Base-by-base conservation (phyloP, 64 coral and sea anemone genomes). In the Acropora tenuis region DNA sequence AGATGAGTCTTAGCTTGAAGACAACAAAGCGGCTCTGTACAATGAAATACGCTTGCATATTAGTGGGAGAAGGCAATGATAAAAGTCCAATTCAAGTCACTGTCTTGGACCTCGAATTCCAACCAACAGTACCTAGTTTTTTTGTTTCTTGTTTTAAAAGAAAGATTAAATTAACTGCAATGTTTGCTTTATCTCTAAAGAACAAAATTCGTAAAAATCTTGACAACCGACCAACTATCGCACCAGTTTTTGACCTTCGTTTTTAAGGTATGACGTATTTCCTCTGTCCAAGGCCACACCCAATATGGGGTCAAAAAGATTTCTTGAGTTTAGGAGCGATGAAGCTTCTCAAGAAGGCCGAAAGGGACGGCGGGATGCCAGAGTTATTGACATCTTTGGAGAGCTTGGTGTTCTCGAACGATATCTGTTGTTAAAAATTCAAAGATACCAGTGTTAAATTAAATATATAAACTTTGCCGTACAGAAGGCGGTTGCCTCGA, bases 311-410 rank as follows among this genome's bases (percentile, higher is more conserved):
- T 83, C 65, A 85, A 7, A 1, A 5, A 9, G 65, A 50, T 48
- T 92, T 95, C 83, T 95, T 95, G 16, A 95, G 69, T 41, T 95
- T 95, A 12, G 94, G 94, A 78, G 90, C 94, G 5, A 92, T 92
- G 50, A 95, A 95, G 67, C 89, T 95, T 71, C 80, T 88, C 93
- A 95, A 88, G 85, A 95, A 95, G 50, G 78, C 68, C n/a, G 90
- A 92, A 8, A 95, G 78, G 30, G 94, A 83, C 1, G 89, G 84
- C 8, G 94, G 94, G 45, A 95, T 71, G 18, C 82, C 73, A 42
- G 75, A 73, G 40, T 43, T 89, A 4, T 79, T 45, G 16, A 77
- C 66, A 60, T 77, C 58, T 73, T 74, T 90, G 10, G 94, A 95
- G 9, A 89, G 65, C 2, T 90, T 95, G 16, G 84, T 92, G 79